Evolutionary conservation across 1,140 invertebrate species (phyloP).

Genomic region (Magallana angulata): DNA sequence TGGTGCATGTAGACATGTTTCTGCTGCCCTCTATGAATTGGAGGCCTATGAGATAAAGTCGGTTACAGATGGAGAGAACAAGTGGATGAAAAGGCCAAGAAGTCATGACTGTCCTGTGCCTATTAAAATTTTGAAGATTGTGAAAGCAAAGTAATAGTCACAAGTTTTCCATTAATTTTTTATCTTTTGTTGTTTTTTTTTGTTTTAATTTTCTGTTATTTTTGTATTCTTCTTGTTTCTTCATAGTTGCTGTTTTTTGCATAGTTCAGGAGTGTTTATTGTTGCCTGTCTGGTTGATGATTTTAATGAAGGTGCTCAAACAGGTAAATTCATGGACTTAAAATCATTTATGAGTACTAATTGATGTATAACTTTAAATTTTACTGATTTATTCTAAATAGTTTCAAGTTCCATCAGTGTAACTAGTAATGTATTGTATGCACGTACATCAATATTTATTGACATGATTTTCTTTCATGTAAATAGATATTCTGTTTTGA

Average conservation of each 20-base stretch:
- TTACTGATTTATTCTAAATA: no score
- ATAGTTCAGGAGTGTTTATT: slow-evolving; percentile 2
- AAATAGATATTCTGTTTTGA: slow-evolving; percentile 27
- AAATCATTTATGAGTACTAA: no score
- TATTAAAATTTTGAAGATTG: slow-evolving; percentile 1
- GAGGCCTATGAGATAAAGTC: slow-evolving; percentile 18
- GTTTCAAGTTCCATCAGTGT: not conserved
- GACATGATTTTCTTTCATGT: slow-evolving; percentile 5
- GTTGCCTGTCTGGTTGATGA: not conserved
- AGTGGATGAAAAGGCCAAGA: slow-evolving; percentile 33
- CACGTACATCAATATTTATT: not conserved
- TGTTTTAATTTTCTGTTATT: not conserved
- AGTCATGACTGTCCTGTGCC: not conserved
- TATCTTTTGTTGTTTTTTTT: not conserved
- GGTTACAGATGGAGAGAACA: slow-evolving; percentile 17
- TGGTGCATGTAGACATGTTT: slow-evolving; percentile 26
- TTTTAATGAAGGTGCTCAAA: no score
- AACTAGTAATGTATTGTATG: not conserved
- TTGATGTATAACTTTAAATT: no score
- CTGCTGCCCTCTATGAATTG: slow-evolving; percentile 11
- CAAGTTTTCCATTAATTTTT: not conserved
- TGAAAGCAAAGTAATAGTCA: not conserved
- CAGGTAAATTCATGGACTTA: no score
- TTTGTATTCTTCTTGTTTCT: not conserved
- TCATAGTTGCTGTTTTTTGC: not conserved